phyloP scores from a whole-genome alignment of 2,113 vertebrate genomes.

The Zosterops hypoxanthus region DNA sequence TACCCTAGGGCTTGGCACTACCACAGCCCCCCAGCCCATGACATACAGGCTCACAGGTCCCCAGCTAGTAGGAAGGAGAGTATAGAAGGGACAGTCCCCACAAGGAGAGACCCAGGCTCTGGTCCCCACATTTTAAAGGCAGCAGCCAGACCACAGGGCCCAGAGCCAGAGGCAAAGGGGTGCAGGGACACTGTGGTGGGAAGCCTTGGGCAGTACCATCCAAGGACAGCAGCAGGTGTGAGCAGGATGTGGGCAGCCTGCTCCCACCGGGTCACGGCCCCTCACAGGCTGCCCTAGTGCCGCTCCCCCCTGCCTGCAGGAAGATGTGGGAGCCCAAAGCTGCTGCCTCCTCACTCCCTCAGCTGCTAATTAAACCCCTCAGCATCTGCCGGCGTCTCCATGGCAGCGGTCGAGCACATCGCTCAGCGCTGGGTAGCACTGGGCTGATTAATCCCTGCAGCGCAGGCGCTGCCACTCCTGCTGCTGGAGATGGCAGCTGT shows the following conservation, averaged over 20 bases:
- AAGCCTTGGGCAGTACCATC: background rate
- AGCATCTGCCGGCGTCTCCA: constrained; percentile 67
- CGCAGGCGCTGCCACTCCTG: constrained; percentile 14
- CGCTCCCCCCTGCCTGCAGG: background rate
- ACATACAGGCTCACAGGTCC: background rate
- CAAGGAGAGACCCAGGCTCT: background rate
- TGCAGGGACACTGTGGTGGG: too few species aligned
- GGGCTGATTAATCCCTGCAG: constrained; percentile 66
- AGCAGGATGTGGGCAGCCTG: background rate
- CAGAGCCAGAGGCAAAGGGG: background rate
- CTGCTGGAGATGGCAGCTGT: constrained; percentile 48
- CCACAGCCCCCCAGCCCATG: fast-evolving
- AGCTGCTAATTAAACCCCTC: constrained; percentile 66
- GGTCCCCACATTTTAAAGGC: background rate
- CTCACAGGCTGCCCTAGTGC: background rate
- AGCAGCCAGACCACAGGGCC: background rate
- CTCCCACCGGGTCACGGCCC: fast-evolving
- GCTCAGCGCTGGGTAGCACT: constrained; percentile 38
- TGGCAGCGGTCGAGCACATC: constrained; percentile 54
- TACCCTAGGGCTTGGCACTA: background rate
- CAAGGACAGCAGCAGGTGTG: background rate
- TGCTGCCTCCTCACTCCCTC: constrained; percentile 3
- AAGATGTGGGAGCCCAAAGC: constrained; percentile 37
- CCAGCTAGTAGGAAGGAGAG: background rate
- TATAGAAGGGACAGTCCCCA: background rate